Evolutionary conservation across 2,888 invertebrate species (phyloP), one percentile per base, ranked within the genome.

Genomic region (Drosophila emarginata): DNA sequence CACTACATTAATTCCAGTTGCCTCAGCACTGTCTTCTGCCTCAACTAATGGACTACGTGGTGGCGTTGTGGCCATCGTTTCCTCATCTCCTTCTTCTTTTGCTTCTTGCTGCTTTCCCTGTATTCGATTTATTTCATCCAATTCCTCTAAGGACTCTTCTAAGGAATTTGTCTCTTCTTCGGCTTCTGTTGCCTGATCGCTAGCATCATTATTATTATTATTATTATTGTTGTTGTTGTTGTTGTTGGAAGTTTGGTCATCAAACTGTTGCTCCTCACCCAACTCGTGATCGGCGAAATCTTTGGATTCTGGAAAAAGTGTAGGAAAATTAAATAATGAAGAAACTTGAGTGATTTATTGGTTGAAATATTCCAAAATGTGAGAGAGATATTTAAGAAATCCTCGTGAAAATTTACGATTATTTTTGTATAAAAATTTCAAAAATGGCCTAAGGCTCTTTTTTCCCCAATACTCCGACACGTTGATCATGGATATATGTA

Each of bases 231-330:
- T 78, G 9, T 68, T 73, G 45, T 69, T 73, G n/a, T 61, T 64
- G 9, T 72, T 68, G 12, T 61, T 73, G 18, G 80, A 72, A 4
- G 51, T 59, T 14, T 69, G 68, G 14, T 74, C 78, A 53, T 78
- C 56, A 57, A 79, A 77, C 36, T 77, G 59, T 36, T 73, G 71
- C 37, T 79, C 59, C 54, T 80, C 75, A 11, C 69, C 64, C 36
- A 84, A 74, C 26, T 70, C 63, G 39, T 78, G 72, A 52, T 78
- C 82, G 75, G 80, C 87, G 67, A 91, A 86, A 80, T 91, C 91
- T 89, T 91, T 91, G 89, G 91, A 90, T 89, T 91, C 91, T 91
- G 80, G 12, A 12, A 18, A 14, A 45, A 11, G 14, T 5, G 26
- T 6, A 26, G 26, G 2, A 23, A 23, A 23, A 23, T 23, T 23